Evolutionary conservation across 2,113 vertebrate species (phyloP).

Genomic region (Burhinus bistriatus): DNA sequence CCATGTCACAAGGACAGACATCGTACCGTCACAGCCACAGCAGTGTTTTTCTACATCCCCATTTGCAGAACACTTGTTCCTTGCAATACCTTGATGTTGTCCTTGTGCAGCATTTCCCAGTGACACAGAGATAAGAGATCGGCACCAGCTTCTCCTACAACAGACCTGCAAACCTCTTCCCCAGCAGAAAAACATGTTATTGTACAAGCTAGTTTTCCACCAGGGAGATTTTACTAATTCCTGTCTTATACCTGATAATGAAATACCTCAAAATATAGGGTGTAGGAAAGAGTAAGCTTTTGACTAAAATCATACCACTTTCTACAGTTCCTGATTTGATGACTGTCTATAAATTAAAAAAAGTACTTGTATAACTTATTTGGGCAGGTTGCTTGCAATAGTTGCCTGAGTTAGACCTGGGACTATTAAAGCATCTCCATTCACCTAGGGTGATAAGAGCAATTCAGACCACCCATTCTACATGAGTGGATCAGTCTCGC

Average conservation of each 20-base stretch:
- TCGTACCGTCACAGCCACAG: background rate
- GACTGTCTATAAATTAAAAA: background rate
- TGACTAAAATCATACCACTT: background rate
- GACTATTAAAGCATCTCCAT: background rate
- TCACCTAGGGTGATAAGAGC: background rate
- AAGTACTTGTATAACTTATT: background rate
- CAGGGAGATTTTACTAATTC: background rate
- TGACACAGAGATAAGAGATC: background rate
- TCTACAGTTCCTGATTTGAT: background rate
- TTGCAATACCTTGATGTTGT: background rate
- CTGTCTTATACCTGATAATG: background rate
- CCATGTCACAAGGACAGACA: background rate
- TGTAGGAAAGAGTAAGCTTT: background rate
- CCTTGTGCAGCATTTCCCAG: background rate
- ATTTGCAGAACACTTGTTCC: background rate
- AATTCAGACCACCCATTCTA: background rate
- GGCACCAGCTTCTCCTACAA: background rate
- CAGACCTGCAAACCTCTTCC: background rate
- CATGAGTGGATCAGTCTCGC: background rate
- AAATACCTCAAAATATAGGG: background rate
- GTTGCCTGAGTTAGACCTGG: background rate
- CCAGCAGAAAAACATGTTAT: background rate
- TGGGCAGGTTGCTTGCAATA: background rate
- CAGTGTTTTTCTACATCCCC: background rate
- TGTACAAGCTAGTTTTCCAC: background rate